Evolutionary conservation across 2,797 vertebrate genomes (phyloP).

Genomic region (Channallabes apus): DNA sequence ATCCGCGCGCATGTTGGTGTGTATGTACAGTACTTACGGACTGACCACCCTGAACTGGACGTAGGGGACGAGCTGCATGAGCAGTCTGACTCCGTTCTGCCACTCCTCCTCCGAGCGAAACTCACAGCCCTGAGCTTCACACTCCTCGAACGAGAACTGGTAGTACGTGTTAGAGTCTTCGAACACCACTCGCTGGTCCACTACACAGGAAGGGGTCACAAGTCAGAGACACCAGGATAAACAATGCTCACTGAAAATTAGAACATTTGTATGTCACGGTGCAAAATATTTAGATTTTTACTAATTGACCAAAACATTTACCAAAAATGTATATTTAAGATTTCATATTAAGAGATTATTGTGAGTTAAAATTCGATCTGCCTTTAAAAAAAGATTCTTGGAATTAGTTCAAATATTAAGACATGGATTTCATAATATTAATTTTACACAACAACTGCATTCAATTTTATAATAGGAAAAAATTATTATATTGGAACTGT

Average conservation of each 20-base stretch:
- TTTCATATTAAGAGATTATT: not conserved
- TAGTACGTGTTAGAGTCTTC: slow-evolving; percentile 92
- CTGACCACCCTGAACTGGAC: slow-evolving; percentile 82
- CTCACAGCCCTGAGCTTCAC: slow-evolving; percentile 87
- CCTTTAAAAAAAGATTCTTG: not conserved
- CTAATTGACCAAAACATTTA: not conserved
- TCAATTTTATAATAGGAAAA: not conserved
- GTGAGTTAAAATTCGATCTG: not conserved
- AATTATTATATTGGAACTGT: no score
- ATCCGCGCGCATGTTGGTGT: not conserved
- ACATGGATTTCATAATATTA: not conserved
- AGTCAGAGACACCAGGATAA: not conserved
- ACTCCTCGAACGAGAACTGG: slow-evolving; percentile 96
- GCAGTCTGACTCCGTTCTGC: slow-evolving; percentile 88
- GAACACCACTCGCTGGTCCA: slow-evolving; percentile 90
- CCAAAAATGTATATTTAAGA: not conserved
- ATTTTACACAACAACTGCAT: no score
- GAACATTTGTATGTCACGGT: not conserved
- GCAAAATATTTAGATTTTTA: not conserved
- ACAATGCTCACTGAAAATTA: not conserved
- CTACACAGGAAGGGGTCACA: slow-evolving; percentile 62
- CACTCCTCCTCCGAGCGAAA: slow-evolving; percentile 89
- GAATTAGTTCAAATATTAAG: not conserved
- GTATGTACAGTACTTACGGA: slow-evolving; percentile 77
- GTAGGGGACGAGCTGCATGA: slow-evolving; percentile 86